Base-by-base conservation (phyloP, 2,888 invertebrate genomes). In the Aphelenchoides bicaudatus region DNA sequence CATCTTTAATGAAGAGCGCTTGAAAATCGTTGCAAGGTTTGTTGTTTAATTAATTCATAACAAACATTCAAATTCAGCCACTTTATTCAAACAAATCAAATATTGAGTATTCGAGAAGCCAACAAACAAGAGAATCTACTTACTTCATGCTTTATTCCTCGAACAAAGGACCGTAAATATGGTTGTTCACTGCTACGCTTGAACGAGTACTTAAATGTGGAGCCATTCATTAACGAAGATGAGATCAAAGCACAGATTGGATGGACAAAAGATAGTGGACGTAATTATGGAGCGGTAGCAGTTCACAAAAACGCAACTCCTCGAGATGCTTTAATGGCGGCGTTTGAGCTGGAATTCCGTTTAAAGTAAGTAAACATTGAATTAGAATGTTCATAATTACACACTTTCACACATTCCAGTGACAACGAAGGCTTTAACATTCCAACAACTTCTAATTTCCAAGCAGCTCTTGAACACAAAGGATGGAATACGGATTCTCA, bases 1-100 rank as follows among this genome's bases (percentile, higher is more conserved):
- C 30, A 62, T 65, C 1, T 57, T 73, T 30, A 73, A 73, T 52
- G 57, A 65, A 27, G 64, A 63, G 39, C 55, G 74, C 55, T 52
- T 70, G 4, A 51, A 46, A 3, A 56, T 64, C 10, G 60, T 50
- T 23, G 69, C 63, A 27, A 48, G 55, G 65, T 65, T 37, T 19
- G 48, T 51, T 16, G n/a, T 2, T 19, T 1, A 3, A 43, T 2
- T 30, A 19, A n/a, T 29, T 34, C 8, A 16, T 29, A 8, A n/a
- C 31, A n/a, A 8, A 48, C 21, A 5, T 6, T 13, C n/a, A 6
- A 6, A 30, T 51, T 6, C 37, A 51, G 52, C 2, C 23, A 51
- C 10, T 51, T 46, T n/a, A 34, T 34, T 13, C n/a, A 51, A 51
- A 34, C 52, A 10, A 39, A 39, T n/a, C 37, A 29, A 6, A 27